Base-by-base conservation (phyloP, 2,113 vertebrate genomes). In the Lates calcarifer region DNA sequence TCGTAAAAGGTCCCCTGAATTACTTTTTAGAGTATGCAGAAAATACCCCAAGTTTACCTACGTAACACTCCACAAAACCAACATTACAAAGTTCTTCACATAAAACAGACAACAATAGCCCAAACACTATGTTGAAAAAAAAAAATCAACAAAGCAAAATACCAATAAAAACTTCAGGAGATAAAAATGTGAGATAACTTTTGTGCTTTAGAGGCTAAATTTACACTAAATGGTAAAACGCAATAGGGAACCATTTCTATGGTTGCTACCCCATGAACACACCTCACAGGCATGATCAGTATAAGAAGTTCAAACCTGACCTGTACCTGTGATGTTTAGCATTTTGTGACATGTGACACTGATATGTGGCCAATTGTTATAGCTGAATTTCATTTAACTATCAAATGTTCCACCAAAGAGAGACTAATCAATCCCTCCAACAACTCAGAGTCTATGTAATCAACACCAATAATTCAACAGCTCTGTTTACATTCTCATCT, bases 401-500 rank as follows among this genome's bases (percentile, higher is more conserved):
- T 70, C 53, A 84, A 85, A 69, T 87, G 77, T 73, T 57, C 71
- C 18, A 53, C 24, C 57, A 58, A 63, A 41, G 51, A 75, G 24
- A 60, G 70, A 55, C 37, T 15, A 68, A 90, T 87, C 26, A 74
- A 77, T 74, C 37, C 62, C 77, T 82, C 67, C 77, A 28, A 22
- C 14, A 73, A 72, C 68, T 83, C 79, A 17, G 37, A 69, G 69
- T 70, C 64, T 68, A 31, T 77, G 66, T 67, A 88, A 90, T 88
- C 88, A 84, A 77, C 88, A 70, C 69, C 85, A 78, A 87, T 88
- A 89, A 87, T 70, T 84, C 84, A 91, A 43, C 77, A 31, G 69
- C 39, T 84, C 85, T 89, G 83, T 91, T 90, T 89, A 82, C 86
- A 81, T 68, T 84, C 85, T 81, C 86, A 68, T 75, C 89, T 60